Evolutionary conservation across 2,113 vertebrate species (phyloP).

Genomic region (Zosterops japonicus): DNA sequence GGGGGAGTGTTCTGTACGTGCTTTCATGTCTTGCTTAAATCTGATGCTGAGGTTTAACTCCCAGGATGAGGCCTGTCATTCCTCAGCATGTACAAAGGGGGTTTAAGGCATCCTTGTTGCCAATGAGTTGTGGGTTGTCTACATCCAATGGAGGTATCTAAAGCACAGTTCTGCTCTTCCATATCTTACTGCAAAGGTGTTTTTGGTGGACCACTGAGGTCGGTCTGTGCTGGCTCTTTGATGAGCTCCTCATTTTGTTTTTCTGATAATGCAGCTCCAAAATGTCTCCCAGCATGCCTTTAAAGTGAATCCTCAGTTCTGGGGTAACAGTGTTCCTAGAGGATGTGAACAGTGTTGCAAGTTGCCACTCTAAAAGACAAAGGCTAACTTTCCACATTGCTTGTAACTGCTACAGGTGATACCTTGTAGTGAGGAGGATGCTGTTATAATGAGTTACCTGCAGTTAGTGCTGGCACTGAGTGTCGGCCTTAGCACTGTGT

Average conservation of each 20-base stretch:
- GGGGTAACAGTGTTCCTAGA: neutral
- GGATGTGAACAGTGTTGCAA: neutral
- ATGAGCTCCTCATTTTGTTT: neutral
- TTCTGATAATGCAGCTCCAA: neutral
- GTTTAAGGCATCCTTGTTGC: neutral
- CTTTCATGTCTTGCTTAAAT: neutral
- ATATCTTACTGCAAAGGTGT: neutral
- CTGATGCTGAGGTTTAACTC: neutral
- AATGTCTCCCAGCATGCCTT: neutral
- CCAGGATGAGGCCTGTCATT: neutral
- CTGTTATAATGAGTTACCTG: neutral
- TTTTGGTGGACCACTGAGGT: neutral
- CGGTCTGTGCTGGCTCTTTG: neutral
- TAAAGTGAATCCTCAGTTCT: neutral
- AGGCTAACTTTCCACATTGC: neutral
- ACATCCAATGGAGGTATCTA: neutral
- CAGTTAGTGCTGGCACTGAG: neutral
- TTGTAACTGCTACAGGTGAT: neutral
- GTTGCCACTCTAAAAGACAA: neutral
- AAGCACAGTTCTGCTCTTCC: neutral
- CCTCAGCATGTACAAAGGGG: neutral
- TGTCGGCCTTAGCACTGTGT: fast-evolving
- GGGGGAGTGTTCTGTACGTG: fast-evolving
- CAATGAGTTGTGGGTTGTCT: neutral
- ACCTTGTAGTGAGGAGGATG: neutral